Percentiles rank a stretch among this genome's conserved stretches.
phyloP scores from a whole-genome alignment of 2,888 invertebrate genomes.

The Heteropelma amictum region DNA sequence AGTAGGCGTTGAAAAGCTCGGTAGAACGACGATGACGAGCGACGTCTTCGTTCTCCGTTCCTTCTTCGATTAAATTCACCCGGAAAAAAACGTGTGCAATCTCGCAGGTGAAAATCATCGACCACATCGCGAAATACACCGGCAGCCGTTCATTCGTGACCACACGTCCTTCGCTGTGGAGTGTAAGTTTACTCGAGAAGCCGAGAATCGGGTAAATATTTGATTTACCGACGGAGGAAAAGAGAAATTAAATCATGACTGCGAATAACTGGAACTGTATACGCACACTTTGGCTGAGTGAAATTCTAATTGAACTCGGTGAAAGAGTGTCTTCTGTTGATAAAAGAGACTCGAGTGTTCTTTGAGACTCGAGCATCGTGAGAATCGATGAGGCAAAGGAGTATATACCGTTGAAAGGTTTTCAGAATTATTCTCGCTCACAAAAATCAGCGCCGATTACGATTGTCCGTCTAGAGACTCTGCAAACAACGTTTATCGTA shows the following conservation, averaged over 20 bases:
- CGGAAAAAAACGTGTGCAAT: neutral
- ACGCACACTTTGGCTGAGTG: neutral
- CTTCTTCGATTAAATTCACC: too few species aligned
- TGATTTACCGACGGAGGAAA: conserved; percentile 10
- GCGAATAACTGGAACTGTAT: neutral
- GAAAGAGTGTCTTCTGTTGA: neutral
- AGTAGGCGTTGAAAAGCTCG: neutral
- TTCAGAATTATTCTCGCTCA: too few species aligned
- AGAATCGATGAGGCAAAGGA: neutral
- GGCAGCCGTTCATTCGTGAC: conserved; percentile 15
- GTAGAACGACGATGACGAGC: too few species aligned
- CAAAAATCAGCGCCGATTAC: too few species aligned
- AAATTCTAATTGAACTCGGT: conserved; percentile 7
- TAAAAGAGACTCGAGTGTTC: too few species aligned
- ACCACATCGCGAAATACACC: conserved; percentile 8
- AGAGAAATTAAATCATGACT: conserved; percentile 21
- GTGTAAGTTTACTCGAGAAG: neutral
- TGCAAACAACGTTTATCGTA: too few species aligned
- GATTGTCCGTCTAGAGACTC: too few species aligned
- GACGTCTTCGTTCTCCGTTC: too few species aligned
- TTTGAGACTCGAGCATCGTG: neutral
- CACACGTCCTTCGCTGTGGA: neutral
- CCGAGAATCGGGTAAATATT: conserved; percentile 23
- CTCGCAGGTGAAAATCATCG: conserved; percentile 10
- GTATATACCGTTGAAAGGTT: neutral